A percentile compares a stretch with the other conserved stretches of the same genome.
Conservation (phyloP, 23 tunicate species). For the Aplidium turbinatum region DNA sequence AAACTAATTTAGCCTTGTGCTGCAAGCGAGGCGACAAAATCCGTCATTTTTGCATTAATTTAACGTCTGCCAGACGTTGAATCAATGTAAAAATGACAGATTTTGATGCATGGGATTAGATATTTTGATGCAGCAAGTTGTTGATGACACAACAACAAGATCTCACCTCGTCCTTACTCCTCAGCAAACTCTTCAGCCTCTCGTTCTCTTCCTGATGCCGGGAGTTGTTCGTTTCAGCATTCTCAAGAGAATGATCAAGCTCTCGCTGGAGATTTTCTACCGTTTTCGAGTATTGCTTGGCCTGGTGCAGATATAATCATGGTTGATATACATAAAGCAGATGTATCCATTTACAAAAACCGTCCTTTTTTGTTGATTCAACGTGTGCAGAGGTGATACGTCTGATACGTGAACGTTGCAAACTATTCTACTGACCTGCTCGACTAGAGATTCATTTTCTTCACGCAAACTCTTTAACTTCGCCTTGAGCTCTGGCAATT, state of each 20-base stretch:
- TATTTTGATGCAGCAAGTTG: too few species aligned
- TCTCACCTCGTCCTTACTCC: constrained; percentile 58
- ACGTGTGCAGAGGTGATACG: too few species aligned
- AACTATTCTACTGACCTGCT: constrained; percentile 37
- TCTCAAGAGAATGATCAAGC: constrained; percentile 60
- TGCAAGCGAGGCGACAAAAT: too few species aligned
- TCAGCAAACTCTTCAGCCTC: constrained; percentile 47
- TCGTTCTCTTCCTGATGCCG: constrained; percentile 57
- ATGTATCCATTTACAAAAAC: background rate
- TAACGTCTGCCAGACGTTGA: too few species aligned
- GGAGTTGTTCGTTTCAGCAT: constrained; percentile 32
- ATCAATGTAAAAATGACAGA: too few species aligned
- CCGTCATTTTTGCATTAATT: too few species aligned
- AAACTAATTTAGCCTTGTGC: too few species aligned
- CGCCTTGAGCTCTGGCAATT: constrained; percentile 42
- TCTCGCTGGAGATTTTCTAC: constrained; percentile 51
- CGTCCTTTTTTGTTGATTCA: background rate
- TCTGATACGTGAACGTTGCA: too few species aligned
- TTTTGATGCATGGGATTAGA: too few species aligned
- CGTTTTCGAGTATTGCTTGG: constrained; percentile 13
- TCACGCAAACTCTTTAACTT: constrained; percentile 19
- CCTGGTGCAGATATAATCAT: too few species aligned
- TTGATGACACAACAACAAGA: background rate
- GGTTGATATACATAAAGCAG: background rate
- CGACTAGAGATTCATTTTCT: constrained; percentile 30